Evolutionary conservation across 1,140 invertebrate genomes (phyloP).

Genomic region (Holcopasites calliopsidis): DNA sequence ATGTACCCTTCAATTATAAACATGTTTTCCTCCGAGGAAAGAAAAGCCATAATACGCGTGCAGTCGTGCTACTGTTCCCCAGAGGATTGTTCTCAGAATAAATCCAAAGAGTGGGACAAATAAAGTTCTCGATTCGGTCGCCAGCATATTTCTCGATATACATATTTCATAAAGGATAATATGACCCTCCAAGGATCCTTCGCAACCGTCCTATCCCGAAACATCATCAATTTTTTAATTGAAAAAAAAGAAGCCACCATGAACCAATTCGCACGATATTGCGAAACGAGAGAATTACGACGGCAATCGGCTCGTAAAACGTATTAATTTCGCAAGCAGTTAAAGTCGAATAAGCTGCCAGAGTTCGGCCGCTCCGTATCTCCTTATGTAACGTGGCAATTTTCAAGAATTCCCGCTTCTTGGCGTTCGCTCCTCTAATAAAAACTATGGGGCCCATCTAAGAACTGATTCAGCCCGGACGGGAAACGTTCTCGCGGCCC

Average conservation of each 20-base stretch:
- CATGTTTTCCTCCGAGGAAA: neutral
- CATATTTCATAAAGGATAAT: constrained; percentile 7
- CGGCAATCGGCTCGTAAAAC: constrained; percentile 6
- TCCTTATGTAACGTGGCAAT: constrained; percentile 18
- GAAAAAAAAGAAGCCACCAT: too few species aligned
- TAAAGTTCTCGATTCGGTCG: neutral
- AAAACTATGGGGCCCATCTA: neutral
- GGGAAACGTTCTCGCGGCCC: neutral
- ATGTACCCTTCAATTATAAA: too few species aligned
- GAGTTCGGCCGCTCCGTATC: neutral
- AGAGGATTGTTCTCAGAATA: neutral
- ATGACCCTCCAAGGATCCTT: neutral
- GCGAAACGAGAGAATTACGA: constrained; percentile 14
- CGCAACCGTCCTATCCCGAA: neutral
- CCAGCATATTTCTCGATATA: neutral
- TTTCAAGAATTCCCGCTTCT: constrained; percentile 5
- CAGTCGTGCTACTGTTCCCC: too few species aligned
- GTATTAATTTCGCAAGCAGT: constrained; percentile 30
- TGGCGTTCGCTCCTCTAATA: constrained; percentile 5
- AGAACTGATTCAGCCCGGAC: neutral
- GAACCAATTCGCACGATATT: constrained; percentile 14
- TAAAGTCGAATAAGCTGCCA: neutral
- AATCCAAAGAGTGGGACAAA: neutral
- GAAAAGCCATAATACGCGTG: neutral
- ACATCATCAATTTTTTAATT: neutral